Conservation (phyloP, 1,140 invertebrate species). For the Aethina tumida region DNA sequence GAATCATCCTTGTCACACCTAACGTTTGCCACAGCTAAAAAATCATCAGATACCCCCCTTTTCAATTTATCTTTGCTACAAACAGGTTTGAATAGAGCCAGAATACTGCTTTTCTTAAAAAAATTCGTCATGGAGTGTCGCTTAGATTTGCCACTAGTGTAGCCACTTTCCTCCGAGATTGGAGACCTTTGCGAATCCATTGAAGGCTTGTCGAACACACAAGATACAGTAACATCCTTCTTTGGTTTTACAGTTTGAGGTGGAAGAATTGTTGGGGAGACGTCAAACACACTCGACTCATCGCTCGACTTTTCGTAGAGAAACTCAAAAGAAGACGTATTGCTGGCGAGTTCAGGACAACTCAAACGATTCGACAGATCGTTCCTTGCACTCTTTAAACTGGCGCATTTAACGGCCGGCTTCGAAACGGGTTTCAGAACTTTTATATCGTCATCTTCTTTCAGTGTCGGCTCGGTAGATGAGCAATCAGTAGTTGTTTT, state of each 20-base stretch:
- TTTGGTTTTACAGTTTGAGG: neutral
- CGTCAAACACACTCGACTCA: too few species aligned
- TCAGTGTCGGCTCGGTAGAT: too few species aligned
- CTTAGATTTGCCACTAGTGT: slow-evolving; percentile 18
- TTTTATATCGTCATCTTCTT: neutral
- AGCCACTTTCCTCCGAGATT: slow-evolving; percentile 19
- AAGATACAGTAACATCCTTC: slow-evolving; percentile 1
- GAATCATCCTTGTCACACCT: slow-evolving; percentile 4
- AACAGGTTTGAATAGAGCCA: slow-evolving; percentile 15
- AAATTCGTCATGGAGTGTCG: slow-evolving; percentile 11
- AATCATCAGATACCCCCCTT: neutral
- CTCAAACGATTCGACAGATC: slow-evolving; percentile 11
- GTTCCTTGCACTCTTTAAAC: neutral
- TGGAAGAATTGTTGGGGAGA: too few species aligned
- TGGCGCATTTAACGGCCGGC: slow-evolving; percentile 5
- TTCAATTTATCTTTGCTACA: neutral
- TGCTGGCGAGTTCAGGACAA: slow-evolving; percentile 10
- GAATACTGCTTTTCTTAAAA: slow-evolving; percentile 19
- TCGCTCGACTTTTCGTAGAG: slow-evolving; percentile 12
- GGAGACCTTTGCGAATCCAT: slow-evolving; percentile 1
- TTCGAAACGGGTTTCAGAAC: slow-evolving; percentile 7
- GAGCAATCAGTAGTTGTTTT: neutral
- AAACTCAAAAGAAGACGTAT: slow-evolving; percentile 16
- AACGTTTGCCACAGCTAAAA: slow-evolving; percentile 5
- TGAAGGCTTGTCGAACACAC: neutral